These are phyloP conservation scores for Galerucella pusilla DNA, from an alignment of 2,888 invertebrate species.

Conservation along the genomic window DNA sequence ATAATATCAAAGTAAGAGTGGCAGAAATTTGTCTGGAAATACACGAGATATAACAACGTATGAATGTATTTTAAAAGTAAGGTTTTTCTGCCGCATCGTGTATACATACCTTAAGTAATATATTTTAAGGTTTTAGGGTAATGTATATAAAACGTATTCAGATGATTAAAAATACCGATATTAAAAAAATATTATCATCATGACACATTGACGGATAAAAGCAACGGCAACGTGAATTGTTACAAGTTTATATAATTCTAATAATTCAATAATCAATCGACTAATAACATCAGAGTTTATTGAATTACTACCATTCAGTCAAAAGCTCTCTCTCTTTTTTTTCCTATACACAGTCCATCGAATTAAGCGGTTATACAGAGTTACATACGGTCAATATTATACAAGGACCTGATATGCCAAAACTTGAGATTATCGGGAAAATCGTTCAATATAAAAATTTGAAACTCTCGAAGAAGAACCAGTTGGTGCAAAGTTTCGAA, in stretches of 20 bases:
- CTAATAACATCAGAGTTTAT: not conserved
- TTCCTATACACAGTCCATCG: not conserved
- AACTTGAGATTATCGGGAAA: slow-evolving; percentile 38
- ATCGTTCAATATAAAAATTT: not conserved
- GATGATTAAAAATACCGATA: not conserved
- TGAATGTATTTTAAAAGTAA: not conserved
- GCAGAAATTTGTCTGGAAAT: not conserved
- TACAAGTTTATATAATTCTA: not conserved
- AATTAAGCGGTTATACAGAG: slow-evolving; percentile 5
- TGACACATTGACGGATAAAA: not conserved
- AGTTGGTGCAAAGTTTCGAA: too few species aligned
- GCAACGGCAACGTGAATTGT: not conserved
- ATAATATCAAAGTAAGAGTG: not conserved
- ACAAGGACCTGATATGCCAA: slow-evolving; percentile 39
- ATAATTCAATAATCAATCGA: not conserved
- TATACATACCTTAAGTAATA: not conserved
- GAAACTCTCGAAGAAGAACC: too few species aligned
- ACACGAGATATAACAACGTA: not conserved
- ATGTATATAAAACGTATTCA: not conserved
- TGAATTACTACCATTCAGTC: not conserved
- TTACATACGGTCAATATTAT: slow-evolving; percentile 14
- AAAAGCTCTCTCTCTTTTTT: not conserved
- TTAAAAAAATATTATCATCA: not conserved
- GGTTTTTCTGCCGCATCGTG: not conserved
- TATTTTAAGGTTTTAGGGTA: too few species aligned